Conservation (phyloP, 1,140 invertebrate species). For the Trichonephila clavipes region DNA sequence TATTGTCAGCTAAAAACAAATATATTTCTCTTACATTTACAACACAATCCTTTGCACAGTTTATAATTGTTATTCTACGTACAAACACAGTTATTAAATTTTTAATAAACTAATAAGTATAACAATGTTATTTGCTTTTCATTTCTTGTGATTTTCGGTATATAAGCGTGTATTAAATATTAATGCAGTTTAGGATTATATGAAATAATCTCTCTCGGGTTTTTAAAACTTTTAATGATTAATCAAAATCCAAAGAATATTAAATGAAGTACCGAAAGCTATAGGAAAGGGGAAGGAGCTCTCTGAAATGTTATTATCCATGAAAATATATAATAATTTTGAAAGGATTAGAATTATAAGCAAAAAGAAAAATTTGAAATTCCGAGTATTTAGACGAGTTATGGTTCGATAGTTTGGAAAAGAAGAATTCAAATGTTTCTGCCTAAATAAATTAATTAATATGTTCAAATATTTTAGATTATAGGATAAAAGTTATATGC, state of each 20-base stretch:
- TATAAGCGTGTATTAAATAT: neutral
- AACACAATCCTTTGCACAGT: neutral
- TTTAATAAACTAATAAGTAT: neutral
- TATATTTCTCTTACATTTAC: too few species aligned
- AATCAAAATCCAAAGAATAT: slow-evolving; percentile 18
- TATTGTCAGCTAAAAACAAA: too few species aligned
- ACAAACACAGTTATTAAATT: neutral
- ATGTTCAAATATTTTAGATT: neutral
- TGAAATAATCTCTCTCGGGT: neutral
- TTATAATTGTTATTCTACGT: neutral
- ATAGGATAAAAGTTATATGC: too few species aligned
- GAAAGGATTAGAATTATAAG: neutral
- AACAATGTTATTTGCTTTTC: neutral
- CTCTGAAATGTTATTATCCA: neutral
- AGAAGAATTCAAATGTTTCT: neutral
- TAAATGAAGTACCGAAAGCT: neutral
- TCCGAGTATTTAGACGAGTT: neutral
- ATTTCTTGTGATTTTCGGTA: neutral
- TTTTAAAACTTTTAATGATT: slow-evolving; percentile 44
- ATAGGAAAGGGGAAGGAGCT: too few species aligned
- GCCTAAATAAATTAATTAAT: neutral
- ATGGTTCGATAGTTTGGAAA: neutral
- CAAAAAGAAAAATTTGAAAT: neutral
- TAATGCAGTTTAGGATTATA: slow-evolving; percentile 21
- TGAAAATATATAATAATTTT: neutral